Base-by-base conservation (phyloP, 2,888 invertebrate species). In the Lepidochrysops patricia region DNA sequence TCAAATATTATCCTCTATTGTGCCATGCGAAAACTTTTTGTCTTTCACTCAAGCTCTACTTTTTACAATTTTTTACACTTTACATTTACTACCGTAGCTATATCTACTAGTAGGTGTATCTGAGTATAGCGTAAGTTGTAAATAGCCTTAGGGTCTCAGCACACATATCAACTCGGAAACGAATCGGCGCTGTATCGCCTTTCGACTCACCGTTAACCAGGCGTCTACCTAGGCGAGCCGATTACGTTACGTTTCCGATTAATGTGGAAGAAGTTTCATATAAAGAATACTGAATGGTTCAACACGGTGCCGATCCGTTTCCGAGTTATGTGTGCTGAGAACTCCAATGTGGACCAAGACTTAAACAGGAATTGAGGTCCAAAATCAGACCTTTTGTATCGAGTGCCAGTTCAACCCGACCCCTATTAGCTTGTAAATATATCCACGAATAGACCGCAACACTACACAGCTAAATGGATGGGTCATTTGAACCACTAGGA, bases 121-220 rank as follows among this genome's bases (percentile, higher is more conserved):
- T 69, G 67, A 72, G 73, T 71, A 69, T 15, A 4, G 5, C 6
- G 15, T 57, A 27, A 57, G 37, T 37, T 9, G 27, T 57, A 27
- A 15, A 37, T 57, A 57, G 57, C 57, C 37, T 57, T 57, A 27
- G n/a, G n/a, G n/a, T n/a, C n/a, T n/a, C n/a, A n/a, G n/a, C n/a
- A n/a, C n/a, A n/a, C n/a, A n/a, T n/a, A n/a, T n/a, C n/a, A n/a
- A n/a, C n/a, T n/a, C n/a, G n/a, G n/a, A n/a, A n/a, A n/a, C n/a
- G n/a, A n/a, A n/a, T n/a, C n/a, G n/a, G n/a, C n/a, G n/a, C n/a
- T n/a, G n/a, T n/a, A n/a, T n/a, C n/a, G n/a, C n/a, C n/a, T n/a
- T n/a, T n/a, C n/a, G n/a, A n/a, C n/a, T n/a, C n/a, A n/a, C n/a
- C n/a, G n/a, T n/a, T n/a, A n/a, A n/a, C n/a, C n/a, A n/a, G n/a